phyloP scores from a whole-genome alignment of 2,888 invertebrate species.

The Salticus scenicus region DNA sequence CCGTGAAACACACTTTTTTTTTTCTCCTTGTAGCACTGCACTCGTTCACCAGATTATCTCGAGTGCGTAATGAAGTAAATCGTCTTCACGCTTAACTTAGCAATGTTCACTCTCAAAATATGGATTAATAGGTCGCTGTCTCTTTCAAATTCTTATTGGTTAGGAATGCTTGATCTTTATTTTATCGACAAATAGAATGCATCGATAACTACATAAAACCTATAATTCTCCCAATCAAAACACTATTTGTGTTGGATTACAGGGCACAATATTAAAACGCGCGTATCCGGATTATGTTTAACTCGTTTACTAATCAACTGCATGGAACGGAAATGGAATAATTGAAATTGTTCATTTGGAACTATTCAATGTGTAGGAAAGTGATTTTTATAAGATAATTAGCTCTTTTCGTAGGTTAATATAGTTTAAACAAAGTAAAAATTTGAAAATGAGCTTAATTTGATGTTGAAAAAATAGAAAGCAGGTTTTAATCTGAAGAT shows the following conservation, averaged over 20 bases:
- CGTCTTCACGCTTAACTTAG: neutral
- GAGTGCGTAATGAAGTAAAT: neutral
- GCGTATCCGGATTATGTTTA: neutral
- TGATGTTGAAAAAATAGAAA: neutral
- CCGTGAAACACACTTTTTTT: too few species aligned
- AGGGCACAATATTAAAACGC: neutral
- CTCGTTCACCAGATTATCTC: neutral
- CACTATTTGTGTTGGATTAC: neutral
- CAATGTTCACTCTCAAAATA: neutral
- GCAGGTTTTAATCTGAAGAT: too few species aligned
- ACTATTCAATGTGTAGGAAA: neutral
- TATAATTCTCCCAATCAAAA: neutral
- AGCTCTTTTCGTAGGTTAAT: neutral
- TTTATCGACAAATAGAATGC: neutral
- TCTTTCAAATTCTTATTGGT: neutral
- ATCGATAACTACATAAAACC: neutral
- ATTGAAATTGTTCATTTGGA: neutral
- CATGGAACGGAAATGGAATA: neutral
- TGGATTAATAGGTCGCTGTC: constrained; percentile 10
- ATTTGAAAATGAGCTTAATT: neutral
- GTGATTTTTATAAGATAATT: neutral
- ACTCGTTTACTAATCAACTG: neutral
- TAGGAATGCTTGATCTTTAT: constrained; percentile 3
- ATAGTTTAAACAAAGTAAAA: neutral
- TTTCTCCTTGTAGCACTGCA: too few species aligned